Base-by-base conservation (phyloP, 2,888 invertebrate species). In the Melipona beecheii region DNA sequence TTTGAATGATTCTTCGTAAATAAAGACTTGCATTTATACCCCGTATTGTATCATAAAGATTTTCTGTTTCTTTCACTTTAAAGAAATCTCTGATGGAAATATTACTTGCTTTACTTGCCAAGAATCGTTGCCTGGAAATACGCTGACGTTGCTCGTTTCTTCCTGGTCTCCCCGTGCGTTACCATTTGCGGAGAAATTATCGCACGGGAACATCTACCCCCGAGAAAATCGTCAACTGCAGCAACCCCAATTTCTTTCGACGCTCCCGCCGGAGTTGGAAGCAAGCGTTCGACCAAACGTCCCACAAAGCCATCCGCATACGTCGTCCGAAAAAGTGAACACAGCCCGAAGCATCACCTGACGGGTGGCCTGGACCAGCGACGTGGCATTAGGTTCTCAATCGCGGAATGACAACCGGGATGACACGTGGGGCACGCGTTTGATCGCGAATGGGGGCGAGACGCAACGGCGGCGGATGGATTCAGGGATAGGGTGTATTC, bases 401-500 rank as follows among this genome's bases (percentile, higher is more conserved):
- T 81, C 71, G 54, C 54, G 19, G 66, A 74, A 75, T 56, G 75
- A 71, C 75, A 60, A 66, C 43, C 21, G 66, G 66, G 65, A 75
- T 56, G 74, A 82, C 82, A 81, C 81, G 82, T 79, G 82, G 75
- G 31, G 56, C 76, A 76, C 24, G 56, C 75, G 82, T 81, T 81
- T 75, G 73, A 81, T 81, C 73, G 79, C 78, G 71, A 80, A 70
- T 58, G 50, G 21, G 72, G 62, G 49, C 43, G 50, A 56, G 49
- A 21, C 60, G 50, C 31, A 50, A 24, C 36, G 70, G 21, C 24
- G 27, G 17, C 19, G 27, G 66, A 58, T 75, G 50, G 62, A 43
- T 43, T 43, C 43, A 43, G 43, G 43, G 43, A 65, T 31, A n/a
- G 83, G 81, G 75, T 58, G 56, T 21, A 43, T 60, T 27, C 58